Evolutionary conservation across 2,888 invertebrate genomes (phyloP).

Genomic region (Drosophila antonietae): DNA sequence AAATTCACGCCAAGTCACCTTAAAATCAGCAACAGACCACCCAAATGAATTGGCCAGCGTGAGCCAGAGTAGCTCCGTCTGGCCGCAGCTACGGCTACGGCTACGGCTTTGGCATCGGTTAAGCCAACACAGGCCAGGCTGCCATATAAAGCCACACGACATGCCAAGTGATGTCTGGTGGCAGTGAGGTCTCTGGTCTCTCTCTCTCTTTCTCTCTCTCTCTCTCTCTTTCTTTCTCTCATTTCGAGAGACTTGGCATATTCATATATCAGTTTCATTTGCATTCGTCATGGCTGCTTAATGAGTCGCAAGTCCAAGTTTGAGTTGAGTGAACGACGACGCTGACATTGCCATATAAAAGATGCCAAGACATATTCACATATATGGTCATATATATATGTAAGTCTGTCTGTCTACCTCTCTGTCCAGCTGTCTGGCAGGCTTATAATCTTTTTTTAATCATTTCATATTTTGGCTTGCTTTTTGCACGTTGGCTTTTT

Average conservation of each 20-base stretch:
- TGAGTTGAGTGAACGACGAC: conserved; percentile 68
- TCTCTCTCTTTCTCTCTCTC: background rate
- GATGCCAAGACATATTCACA: conserved; percentile 1
- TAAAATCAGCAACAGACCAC: conserved; percentile 80
- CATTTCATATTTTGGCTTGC: conserved; percentile 59
- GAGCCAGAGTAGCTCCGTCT: conserved; percentile 14
- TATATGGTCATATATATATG: conserved; percentile 2
- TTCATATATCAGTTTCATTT: conserved; percentile 79
- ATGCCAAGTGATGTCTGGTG: conserved; percentile 31
- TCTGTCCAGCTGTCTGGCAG: conserved; percentile 32
- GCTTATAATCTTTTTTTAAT: conserved; percentile 75
- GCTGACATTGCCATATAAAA: conserved; percentile 48
- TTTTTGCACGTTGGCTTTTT: conserved; percentile 53
- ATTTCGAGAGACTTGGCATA: conserved; percentile 23
- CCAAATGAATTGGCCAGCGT: conserved; percentile 64
- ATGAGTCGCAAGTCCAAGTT: conserved; percentile 74
- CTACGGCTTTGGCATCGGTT: conserved; percentile 6
- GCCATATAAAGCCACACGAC: conserved; percentile 69
- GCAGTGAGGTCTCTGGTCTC: conserved; percentile 11
- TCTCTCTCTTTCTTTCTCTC: background rate
- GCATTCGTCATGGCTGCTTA: conserved; percentile 83
- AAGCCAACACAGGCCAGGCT: conserved; percentile 58
- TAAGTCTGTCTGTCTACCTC: background rate
- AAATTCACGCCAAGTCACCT: conserved; percentile 83
- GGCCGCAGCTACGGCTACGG: conserved; percentile 3